A percentile compares a stretch with the other conserved stretches of the same genome.
Evolutionary conservation across 2,797 vertebrate genomes (phyloP).

Genomic region (Nannoperca australis): DNA sequence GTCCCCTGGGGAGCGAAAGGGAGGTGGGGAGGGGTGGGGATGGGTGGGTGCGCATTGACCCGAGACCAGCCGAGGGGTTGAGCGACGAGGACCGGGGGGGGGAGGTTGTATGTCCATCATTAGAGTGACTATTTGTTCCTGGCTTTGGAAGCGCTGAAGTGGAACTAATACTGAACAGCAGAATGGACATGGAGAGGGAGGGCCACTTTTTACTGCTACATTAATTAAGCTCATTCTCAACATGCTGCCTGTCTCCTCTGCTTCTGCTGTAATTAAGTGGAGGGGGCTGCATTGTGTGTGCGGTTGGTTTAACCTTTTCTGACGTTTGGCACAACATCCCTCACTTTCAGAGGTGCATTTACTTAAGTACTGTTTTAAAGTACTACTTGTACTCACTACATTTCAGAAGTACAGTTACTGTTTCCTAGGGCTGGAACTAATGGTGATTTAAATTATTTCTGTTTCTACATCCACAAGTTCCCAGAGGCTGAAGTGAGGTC

Average conservation of each 20-base stretch:
- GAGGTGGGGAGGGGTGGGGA: conserved; percentile 21
- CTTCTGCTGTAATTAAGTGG: conserved; percentile 62
- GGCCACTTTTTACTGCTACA: conserved; percentile 89
- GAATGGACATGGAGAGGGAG: conserved; percentile 85
- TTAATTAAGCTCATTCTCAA: conserved; percentile 90
- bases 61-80: conserved; percentile 72
- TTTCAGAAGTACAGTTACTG: background rate
- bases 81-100: conserved; percentile 23
- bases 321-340: conserved; percentile 38
- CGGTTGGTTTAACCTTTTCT: conserved; percentile 67
- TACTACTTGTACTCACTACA: background rate
- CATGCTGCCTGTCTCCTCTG: conserved; percentile 71
- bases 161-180: conserved; percentile 88
- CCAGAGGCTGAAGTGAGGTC: background rate
- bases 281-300: conserved; percentile 44
- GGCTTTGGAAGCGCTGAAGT: conserved; percentile 78
- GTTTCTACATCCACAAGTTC: background rate
- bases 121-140: conserved; percentile 81
- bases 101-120: conserved; percentile 84
- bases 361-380: background rate
- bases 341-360: conserved; percentile 23
- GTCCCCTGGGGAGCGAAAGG: conserved; percentile 77
- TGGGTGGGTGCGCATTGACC: conserved; percentile 81
- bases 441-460: background rate
- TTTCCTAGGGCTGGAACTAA: background rate